Evolutionary conservation across 1,140 invertebrate genomes (phyloP), one percentile per base, ranked within the genome.

Genomic region (Meteorus sp.): DNA sequence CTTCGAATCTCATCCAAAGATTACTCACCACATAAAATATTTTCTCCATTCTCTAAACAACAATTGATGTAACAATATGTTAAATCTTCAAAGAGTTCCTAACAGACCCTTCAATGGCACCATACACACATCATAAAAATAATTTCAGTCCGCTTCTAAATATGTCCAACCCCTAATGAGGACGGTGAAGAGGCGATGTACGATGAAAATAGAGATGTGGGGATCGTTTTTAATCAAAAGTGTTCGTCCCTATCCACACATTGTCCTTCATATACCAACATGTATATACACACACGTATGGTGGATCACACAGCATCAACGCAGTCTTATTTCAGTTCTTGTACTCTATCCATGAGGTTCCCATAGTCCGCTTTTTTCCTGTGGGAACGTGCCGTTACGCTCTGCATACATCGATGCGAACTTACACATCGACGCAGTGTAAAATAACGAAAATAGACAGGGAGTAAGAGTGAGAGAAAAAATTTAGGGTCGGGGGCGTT

Each of bases 321-420:
- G 17, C 17, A n/a, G 22, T 64, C 72, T 69, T 69, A 61, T 64
- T 58, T 53, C 61, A 63, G 58, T 54, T 53, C n/a, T n/a, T n/a
- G n/a, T n/a, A n/a, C n/a, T n/a, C 3, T 59, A 54, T 60, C 33
- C 50, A 35, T 31, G 27, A 33, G 66, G 69, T 75, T 74, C 69
- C 68, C 71, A 76, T 70, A 71, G 68, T 57, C 63, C 7, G 45
- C 35, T 65, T 47, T n/a, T 59, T 60, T 74, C 73, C 68, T 72
- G 74, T 76, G 75, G 72, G 73, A 76, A 75, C 70, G 43, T 61
- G 52, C 51, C 65, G 53, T 55, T 62, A 60, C 59, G 41, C 25
- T 50, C 52, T 47, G n/a, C n/a, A n/a, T n/a, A n/a, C n/a, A n/a
- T n/a, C n/a, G n/a, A n/a, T n/a, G n/a, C n/a, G n/a, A n/a, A n/a